A percentile compares a stretch with the other conserved stretches of the same genome.
Conservation (phyloP, 2,888 invertebrate genomes). For the Pollenia labialis region DNA sequence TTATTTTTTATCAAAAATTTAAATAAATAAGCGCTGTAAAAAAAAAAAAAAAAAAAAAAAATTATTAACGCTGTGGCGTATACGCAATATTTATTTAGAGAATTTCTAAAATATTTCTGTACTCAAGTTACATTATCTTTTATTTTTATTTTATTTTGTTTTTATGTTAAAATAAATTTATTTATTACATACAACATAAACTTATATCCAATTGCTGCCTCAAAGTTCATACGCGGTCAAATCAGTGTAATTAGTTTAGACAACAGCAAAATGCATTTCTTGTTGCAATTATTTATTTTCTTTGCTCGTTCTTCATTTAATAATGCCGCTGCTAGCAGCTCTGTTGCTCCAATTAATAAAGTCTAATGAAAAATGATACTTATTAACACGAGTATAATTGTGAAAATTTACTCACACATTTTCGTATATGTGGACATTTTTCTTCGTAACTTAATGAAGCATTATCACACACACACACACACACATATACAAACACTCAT, state of each 20-base stretch:
- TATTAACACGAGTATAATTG: slow-evolving; percentile 50
- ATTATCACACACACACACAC: too few species aligned
- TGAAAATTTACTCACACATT: not conserved
- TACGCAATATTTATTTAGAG: too few species aligned
- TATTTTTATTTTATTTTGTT: too few species aligned
- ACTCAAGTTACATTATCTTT: too few species aligned
- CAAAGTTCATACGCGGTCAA: slow-evolving; percentile 34
- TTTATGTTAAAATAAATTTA: not conserved
- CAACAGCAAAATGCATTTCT: slow-evolving; percentile 49
- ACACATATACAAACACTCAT: not conserved
- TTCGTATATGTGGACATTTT: not conserved
- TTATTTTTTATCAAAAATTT: too few species aligned
- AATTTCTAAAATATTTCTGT: too few species aligned
- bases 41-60: too few species aligned
- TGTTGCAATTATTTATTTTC: slow-evolving; percentile 36
- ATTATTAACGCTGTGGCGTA: too few species aligned
- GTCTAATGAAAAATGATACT: slow-evolving; percentile 67
- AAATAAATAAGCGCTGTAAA: too few species aligned
- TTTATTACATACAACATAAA: not conserved
- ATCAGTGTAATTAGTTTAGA: slow-evolving; percentile 40
- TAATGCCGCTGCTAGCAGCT: not conserved
- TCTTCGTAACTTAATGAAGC: not conserved
- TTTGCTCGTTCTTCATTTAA: slow-evolving; percentile 1
- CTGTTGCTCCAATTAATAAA: slow-evolving; percentile 43
- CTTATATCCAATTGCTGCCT: too few species aligned